Base-by-base conservation (phyloP, 2,113 vertebrate species). In the Amblyornis subalaris region DNA sequence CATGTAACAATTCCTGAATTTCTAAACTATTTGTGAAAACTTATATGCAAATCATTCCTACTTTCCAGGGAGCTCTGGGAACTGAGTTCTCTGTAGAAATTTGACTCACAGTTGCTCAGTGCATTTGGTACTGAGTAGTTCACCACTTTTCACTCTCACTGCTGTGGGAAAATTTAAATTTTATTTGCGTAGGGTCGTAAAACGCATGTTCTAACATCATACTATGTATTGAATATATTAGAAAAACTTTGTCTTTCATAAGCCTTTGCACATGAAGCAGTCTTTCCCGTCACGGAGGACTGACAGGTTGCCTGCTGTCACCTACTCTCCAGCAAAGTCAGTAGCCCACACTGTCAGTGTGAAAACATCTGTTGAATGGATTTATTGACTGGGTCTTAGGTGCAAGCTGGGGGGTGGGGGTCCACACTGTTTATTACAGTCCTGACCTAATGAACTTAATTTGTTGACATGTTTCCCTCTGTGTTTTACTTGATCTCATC, bases 391-490 rank as follows among this genome's bases (percentile, higher is more conserved):
- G 45, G 58, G 75, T 88, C 85, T 96, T 95, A 90, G 93, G 82
- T 93, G 75, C 2, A 6, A 79, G 57, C 51, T 55, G 69, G 42
- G 62, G 53, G 40, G 2, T 64, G 35, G 40, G 35, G 20, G 47
- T 62, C 94, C 93, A 92, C 96, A 95, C 94, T 95, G 95, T 97
- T 98, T 98, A 96, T 97, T 97, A 97, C 96, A 95, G 90, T 80
- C 83, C 93, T 98, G 98, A 98, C 97, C 98, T 97, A 97, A 97
- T 98, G 98, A 98, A 98, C 97, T 97, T 97, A 96, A 97, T 98
- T 98, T 98, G 97, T 97, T 98, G 97, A 98, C 97, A 94, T 91
- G 96, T 97, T 95, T 82, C 93, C 87, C 93, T 96, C 95, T 88
- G 91, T 96, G 95, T 97, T 97, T 94, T 94, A 92, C 95, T 97